Evolutionary conservation across 2,797 vertebrate genomes (phyloP).

Genomic region (Halcyon leucocephala): DNA sequence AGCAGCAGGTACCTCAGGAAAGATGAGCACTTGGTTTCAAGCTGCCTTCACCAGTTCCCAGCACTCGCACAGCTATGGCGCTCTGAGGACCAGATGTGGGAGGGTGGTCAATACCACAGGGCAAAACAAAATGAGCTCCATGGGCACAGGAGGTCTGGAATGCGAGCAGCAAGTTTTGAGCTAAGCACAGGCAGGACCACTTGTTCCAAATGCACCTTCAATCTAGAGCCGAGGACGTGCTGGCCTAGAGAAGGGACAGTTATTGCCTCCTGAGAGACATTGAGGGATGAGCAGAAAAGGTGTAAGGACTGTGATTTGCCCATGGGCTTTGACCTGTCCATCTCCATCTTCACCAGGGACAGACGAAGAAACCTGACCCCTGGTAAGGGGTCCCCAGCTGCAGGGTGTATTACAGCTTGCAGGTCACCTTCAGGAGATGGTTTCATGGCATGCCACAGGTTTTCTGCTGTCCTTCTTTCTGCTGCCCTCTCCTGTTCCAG

Average conservation of each 20-base stretch:
- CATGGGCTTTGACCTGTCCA: fast-evolving
- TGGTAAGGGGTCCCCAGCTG: fast-evolving
- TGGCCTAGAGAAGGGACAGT: background rate
- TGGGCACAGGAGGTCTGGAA: background rate
- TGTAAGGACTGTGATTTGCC: fast-evolving
- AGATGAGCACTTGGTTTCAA: background rate
- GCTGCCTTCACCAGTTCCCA: background rate
- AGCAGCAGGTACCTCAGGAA: background rate
- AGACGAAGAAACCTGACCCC: background rate
- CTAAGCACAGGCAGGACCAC: background rate
- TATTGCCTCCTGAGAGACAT: fast-evolving
- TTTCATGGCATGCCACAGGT: fast-evolving
- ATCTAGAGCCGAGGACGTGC: fast-evolving
- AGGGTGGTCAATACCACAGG: fast-evolving
- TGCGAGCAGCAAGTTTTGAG: fast-evolving
- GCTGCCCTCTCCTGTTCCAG: background rate
- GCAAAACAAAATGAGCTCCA: fast-evolving
- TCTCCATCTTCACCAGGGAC: background rate
- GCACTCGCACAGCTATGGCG: fast-evolving
- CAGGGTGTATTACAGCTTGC: fast-evolving
- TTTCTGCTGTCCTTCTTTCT: background rate
- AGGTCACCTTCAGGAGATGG: background rate
- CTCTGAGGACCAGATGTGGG: background rate
- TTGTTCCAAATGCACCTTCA: background rate
- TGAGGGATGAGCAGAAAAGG: background rate